Evolutionary conservation across 2,888 invertebrate genomes (phyloP).

Genomic region (Gymnoscelis rufifasciata): DNA sequence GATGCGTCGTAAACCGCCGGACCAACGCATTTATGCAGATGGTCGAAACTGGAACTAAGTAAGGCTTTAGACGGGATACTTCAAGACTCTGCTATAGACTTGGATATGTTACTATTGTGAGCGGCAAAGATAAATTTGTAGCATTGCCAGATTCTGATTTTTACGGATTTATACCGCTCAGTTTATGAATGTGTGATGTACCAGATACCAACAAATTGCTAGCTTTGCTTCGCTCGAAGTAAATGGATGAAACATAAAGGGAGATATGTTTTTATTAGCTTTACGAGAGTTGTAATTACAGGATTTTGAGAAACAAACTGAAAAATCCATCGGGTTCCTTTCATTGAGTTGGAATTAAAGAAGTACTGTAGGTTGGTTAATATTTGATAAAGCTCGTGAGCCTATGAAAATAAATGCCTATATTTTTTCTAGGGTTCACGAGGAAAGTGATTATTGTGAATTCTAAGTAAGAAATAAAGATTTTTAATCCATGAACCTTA

Average conservation of each 20-base stretch:
- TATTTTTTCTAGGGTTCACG: no score
- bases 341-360: neutral
- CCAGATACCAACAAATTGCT: neutral
- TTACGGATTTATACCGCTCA: slow-evolving; percentile 22
- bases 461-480: no score
- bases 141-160: slow-evolving; percentile 18
- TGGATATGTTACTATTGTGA: neutral
- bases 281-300: neutral
- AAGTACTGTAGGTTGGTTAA: neutral
- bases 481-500: no score
- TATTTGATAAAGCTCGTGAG: no score
- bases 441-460: no score
- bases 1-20: slow-evolving; percentile 25
- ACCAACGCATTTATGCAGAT: neutral
- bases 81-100: neutral
- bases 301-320: neutral
- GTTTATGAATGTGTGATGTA: slow-evolving; percentile 17
- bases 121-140: neutral
- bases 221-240: neutral
- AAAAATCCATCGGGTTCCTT: neutral
- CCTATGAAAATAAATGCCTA: no score
- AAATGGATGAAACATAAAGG: neutral
- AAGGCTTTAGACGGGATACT: neutral
- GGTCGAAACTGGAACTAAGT: neutral
- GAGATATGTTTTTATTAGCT: neutral